Base-by-base conservation (phyloP, 2,797 vertebrate species). In the Chiloscyllium punctatum region DNA sequence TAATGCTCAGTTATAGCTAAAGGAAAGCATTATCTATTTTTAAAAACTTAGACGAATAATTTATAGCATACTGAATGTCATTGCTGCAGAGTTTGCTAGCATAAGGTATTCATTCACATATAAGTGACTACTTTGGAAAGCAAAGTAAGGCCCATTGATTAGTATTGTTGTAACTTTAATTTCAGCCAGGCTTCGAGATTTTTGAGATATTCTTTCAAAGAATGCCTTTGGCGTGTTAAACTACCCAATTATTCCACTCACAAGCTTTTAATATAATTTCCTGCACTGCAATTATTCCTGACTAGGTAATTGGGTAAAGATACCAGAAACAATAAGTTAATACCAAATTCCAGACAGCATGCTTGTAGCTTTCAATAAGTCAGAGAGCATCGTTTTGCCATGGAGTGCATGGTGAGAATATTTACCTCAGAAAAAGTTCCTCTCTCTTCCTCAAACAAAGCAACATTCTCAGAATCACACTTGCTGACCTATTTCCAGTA, bases 1-100 rank as follows among this genome's bases (percentile, higher is more conserved):
- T 53, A 51, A 72, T 95, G 48, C 16, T 77, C 69, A n/a, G 25
- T 74, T 51, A 72, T 53, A 25, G 15, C 71, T 95, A 77, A 57
- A 16, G 48, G 48, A 71, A 74, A 95, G 48, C 94, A 94, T 94
- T 72, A 94, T 48, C 94, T 92, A 68, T 92, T 92, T 95, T 77
- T 77, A 57, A 57, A 94, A 95, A 95, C 48, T 7, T 53, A 16
- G 30, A 62, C 8, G 4, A 74, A 33, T 77, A 77, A 69, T 53
- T 95, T 95, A 53, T 53, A 16, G 94, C 48, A 72, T 72, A 33
- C n/a, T n/a, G 48, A 53, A 53, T 57, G 48, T 37, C 42, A 57
- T 53, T 95, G 16, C 94, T 95, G 69, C 71, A 72, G 94, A 77
- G 48, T 74, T 77, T 51, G 69, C 42, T 15, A 77, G 48, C 42